Evolutionary conservation across 2,797 vertebrate species (phyloP).

Genomic region (Coendou prehensilis): DNA sequence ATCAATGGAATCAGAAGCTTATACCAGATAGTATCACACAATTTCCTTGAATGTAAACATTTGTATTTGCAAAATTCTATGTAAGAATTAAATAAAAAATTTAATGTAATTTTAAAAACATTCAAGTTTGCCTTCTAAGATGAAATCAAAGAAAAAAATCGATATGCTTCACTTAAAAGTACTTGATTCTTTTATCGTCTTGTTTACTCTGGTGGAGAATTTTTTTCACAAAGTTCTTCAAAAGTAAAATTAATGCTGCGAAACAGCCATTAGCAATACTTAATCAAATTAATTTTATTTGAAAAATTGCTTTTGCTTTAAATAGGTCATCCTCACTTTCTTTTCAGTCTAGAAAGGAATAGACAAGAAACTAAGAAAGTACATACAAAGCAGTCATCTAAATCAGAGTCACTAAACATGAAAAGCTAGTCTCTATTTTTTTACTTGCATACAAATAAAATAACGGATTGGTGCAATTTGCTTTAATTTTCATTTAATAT

Average conservation of each 20-base stretch:
- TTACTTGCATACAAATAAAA: constrained; percentile 10
- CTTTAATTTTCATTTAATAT: constrained; percentile 21
- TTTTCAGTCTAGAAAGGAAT: not conserved
- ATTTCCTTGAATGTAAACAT: not conserved
- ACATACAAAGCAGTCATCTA: not conserved
- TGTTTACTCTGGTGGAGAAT: not conserved
- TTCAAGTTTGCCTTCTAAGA: constrained; percentile 7
- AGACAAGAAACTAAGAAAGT: not conserved
- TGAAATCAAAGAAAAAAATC: not conserved
- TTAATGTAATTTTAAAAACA: not conserved
- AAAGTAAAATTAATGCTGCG: not conserved
- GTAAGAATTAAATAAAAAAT: not conserved
- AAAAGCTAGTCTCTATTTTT: not conserved
- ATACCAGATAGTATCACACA: not conserved
- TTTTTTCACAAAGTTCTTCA: not conserved
- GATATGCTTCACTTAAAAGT: not conserved
- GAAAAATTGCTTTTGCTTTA: not conserved
- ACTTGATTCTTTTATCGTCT: not conserved
- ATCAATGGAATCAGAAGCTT: not conserved
- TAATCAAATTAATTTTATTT: constrained; percentile 19
- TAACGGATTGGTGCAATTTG: not conserved
- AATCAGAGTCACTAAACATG: not conserved
- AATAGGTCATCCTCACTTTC: not conserved
- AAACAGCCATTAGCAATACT: not conserved
- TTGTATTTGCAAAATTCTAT: not conserved